Evolutionary conservation across 1,140 invertebrate genomes (phyloP).

Genomic region (Maniola jurtina): DNA sequence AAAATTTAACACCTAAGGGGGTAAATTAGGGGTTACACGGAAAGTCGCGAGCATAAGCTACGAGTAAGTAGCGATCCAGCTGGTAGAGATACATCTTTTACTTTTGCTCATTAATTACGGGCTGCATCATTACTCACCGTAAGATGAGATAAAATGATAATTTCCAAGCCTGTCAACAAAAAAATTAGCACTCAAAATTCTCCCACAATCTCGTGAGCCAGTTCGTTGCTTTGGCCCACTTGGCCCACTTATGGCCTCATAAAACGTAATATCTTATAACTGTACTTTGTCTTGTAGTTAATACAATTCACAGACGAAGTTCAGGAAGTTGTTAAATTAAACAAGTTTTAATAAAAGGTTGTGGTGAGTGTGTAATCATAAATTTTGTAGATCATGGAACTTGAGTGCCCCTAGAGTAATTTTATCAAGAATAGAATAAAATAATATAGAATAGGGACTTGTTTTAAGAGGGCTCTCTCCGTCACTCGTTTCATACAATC

Average conservation of each 20-base stretch:
- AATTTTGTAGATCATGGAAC: not conserved
- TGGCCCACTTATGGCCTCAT: not conserved
- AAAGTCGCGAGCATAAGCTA: too few relatives aligned
- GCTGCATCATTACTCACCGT: not conserved
- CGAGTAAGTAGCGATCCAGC: too few relatives aligned
- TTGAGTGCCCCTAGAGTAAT: too few relatives aligned
- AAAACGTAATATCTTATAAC: slow-evolving; percentile 1
- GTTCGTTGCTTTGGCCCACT: not conserved
- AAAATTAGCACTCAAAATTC: not conserved
- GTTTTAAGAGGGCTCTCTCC: too few relatives aligned
- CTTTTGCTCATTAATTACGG: too few relatives aligned
- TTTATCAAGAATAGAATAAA: too few relatives aligned
- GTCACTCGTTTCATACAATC: too few relatives aligned
- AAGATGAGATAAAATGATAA: not conserved
- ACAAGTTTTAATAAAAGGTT: slow-evolving; percentile 3
- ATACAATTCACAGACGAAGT: not conserved
- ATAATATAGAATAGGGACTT: too few relatives aligned
- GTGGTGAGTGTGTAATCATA: not conserved
- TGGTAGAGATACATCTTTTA: too few relatives aligned
- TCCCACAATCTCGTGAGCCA: not conserved
- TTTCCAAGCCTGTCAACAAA: not conserved
- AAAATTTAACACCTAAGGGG: too few relatives aligned
- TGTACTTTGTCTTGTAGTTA: not conserved
- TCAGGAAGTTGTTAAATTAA: slow-evolving; percentile 3
- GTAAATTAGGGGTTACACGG: too few relatives aligned